Evolutionary conservation across 2,797 vertebrate species (phyloP).

Genomic region (Anabas testudineus): DNA sequence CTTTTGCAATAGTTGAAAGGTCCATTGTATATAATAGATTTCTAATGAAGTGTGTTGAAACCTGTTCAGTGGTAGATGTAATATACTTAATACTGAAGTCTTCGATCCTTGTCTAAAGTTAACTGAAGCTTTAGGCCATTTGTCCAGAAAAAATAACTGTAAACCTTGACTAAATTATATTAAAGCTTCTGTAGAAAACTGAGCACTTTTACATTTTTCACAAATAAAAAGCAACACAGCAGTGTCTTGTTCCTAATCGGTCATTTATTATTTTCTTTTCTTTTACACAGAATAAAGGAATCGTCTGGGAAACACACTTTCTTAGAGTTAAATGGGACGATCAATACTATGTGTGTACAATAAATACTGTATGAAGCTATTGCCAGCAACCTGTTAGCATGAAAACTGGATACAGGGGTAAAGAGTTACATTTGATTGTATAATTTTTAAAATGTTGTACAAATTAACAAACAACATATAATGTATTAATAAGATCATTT

Average conservation of each 20-base stretch:
- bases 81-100: conserved; percentile 27
- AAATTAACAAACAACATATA: neutral
- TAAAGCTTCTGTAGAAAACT: conserved; percentile 86
- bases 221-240: conserved; percentile 62
- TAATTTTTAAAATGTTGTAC: neutral
- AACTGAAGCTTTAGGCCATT: conserved; percentile 28
- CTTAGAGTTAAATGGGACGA: neutral
- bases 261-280: conserved; percentile 64
- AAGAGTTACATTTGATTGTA: too few species aligned
- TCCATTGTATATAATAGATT: conserved; percentile 60
- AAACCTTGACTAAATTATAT: conserved; percentile 62
- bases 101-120: conserved; percentile 23
- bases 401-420: neutral
- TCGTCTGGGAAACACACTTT: neutral
- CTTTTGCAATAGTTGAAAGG: conserved; percentile 51
- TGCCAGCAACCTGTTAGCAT: neutral
- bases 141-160: conserved; percentile 63
- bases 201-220: conserved; percentile 56
- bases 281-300: conserved; percentile 26
- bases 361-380: conserved; percentile 4
- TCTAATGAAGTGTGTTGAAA: conserved; percentile 41
- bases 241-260: conserved; percentile 44
- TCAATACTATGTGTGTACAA: neutral
- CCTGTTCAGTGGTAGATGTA: conserved; percentile 35
- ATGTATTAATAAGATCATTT: neutral